Evolutionary conservation across 37 sponge, comb jelly and placozoan genomes (phyloP), one percentile per base, ranked within the genome.

Genomic region (Bolinopsis microptera): DNA sequence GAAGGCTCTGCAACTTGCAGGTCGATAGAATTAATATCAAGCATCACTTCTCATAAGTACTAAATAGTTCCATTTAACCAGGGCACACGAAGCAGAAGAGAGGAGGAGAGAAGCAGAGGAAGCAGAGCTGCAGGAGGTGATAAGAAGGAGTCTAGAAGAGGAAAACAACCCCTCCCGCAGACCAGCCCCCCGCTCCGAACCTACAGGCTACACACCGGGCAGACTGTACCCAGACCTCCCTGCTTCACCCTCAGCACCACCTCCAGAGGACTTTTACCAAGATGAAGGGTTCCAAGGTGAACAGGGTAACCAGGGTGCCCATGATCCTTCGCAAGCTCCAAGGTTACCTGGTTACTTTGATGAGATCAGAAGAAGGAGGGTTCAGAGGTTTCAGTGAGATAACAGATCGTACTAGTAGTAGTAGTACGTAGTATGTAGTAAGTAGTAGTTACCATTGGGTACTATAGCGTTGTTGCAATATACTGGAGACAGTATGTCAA

Each of bases 51-150:
- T n/a, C n/a, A n/a, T n/a, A n/a, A n/a, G n/a, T n/a, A n/a, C n/a
- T n/a, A n/a, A n/a, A n/a, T n/a, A n/a, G n/a, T n/a, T n/a, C n/a
- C n/a, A n/a, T n/a, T n/a, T n/a, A n/a, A n/a, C n/a, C n/a, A n/a
- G n/a, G n/a, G n/a, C n/a, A n/a, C n/a, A n/a, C n/a, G n/a, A n/a
- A n/a, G n/a, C n/a, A n/a, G n/a, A n/a, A n/a, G n/a, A n/a, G n/a
- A n/a, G n/a, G n/a, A n/a, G n/a, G n/a, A n/a, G n/a, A n/a, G n/a
- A n/a, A n/a, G n/a, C n/a, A n/a, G 95, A 94, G 18, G 97, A 97
- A 24, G 93, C 93, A 30, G 96, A 95, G 27, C 92, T 97, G 32
- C 97, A 97, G 61, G 94, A 95, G 75, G 97, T 95, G 27, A 97
- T 97, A 35, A 68, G 94, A 93, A 48, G 94, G 30, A 97, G 97